Evolutionary conservation across 2,113 vertebrate species (phyloP).

Genomic region (Sinosuthora webbiana): DNA sequence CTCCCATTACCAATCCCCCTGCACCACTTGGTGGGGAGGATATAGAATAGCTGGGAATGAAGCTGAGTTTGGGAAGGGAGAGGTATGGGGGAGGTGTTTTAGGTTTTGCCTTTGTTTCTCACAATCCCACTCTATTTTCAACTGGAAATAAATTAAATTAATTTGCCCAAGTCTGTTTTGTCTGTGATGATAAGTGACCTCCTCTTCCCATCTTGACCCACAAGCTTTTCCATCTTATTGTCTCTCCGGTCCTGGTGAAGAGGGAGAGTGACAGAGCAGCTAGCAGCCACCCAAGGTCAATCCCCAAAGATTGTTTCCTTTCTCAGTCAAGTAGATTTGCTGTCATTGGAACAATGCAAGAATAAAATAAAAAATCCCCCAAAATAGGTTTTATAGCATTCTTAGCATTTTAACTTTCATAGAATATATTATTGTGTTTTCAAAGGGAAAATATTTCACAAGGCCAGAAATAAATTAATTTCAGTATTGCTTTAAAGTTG

Average conservation of each 20-base stretch:
- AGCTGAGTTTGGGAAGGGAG: neutral
- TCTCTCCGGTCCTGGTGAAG: neutral
- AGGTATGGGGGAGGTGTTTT: neutral
- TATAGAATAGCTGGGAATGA: neutral
- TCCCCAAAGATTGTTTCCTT: neutral
- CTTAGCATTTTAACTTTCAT: neutral
- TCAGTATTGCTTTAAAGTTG: neutral
- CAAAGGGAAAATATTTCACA: neutral
- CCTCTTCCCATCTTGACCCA: neutral
- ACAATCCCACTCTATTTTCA: neutral
- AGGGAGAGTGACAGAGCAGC: neutral
- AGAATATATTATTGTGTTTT: neutral
- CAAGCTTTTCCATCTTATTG: neutral
- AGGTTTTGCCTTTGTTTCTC: neutral
- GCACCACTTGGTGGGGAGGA: rapidly evolving
- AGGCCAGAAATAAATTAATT: neutral
- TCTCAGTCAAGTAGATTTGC: neutral
- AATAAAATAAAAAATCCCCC: neutral
- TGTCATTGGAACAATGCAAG: neutral
- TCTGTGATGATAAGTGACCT: neutral
- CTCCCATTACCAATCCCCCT: neutral
- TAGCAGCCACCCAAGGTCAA: neutral
- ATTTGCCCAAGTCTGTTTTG: neutral
- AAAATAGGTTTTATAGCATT: neutral
- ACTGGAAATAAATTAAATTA: neutral